Evolutionary conservation across 2,797 vertebrate species (phyloP).

Genomic region (Chelmon rostratus): DNA sequence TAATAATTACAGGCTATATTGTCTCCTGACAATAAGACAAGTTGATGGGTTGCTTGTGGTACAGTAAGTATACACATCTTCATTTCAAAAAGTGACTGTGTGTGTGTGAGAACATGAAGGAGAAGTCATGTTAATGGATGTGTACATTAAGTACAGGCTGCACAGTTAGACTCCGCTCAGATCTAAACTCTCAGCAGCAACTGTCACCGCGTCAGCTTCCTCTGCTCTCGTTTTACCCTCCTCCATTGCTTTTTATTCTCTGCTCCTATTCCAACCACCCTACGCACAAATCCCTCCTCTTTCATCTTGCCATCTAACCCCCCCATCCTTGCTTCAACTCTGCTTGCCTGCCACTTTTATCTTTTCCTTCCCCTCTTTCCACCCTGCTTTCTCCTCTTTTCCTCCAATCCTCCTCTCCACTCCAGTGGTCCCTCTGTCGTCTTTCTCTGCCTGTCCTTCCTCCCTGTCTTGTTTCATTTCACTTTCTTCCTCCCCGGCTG

Average conservation of each 20-base stretch:
- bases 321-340: neutral
- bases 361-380: neutral
- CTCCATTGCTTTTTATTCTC: neutral
- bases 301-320: constrained; percentile 40
- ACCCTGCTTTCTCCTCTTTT: constrained; percentile 1
- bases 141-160: constrained; percentile 15
- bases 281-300: constrained; percentile 20
- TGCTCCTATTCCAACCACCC: constrained; percentile 3
- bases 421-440: constrained; percentile 2
- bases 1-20: neutral
- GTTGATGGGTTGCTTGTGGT: neutral
- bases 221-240: neutral
- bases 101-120: neutral
- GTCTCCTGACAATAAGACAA: neutral
- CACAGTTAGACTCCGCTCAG: neutral
- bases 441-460: neutral
- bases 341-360: constrained; percentile 27
- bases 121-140: neutral
- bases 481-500: constrained; percentile 16
- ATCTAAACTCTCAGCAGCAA: constrained; percentile 9
- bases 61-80: neutral
- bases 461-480: constrained; percentile 16
- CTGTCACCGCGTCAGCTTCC: neutral
- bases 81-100: neutral
- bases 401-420: neutral